Conservation (phyloP, 2,888 invertebrate genomes). For the Polietes domitor region DNA sequence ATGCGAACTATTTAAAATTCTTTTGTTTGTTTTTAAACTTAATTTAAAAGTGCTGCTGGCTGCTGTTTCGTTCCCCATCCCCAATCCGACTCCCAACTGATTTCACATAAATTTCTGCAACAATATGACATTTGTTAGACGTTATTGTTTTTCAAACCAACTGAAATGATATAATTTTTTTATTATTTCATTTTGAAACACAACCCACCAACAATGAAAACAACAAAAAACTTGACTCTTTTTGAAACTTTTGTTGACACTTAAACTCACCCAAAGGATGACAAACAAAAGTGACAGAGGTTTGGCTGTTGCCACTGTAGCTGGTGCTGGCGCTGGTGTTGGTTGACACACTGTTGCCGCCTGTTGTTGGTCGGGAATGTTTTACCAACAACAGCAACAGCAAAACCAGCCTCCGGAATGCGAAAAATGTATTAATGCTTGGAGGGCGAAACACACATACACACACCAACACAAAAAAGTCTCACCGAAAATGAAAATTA, state of each 20-base stretch:
- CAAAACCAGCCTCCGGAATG: slow-evolving; percentile 6
- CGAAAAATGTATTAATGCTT: slow-evolving; percentile 38
- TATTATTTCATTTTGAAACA: slow-evolving; percentile 36
- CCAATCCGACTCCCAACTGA: not conserved
- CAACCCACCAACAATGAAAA: not conserved
- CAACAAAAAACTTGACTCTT: slow-evolving; percentile 28
- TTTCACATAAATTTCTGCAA: slow-evolving; percentile 31
- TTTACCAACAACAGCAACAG: slow-evolving; percentile 11
- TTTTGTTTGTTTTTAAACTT: not conserved
- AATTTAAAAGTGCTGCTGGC: slow-evolving; percentile 8
- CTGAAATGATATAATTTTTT: slow-evolving; percentile 35
- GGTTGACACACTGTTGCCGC: not conserved
- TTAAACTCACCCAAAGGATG: slow-evolving; percentile 46
- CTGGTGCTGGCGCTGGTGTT: slow-evolving; percentile 35
- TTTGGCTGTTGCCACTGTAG: slow-evolving; percentile 9
- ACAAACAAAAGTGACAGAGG: slow-evolving; percentile 49
- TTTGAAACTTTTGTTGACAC: slow-evolving; percentile 46
- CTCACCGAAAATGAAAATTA: slow-evolving; percentile 56
- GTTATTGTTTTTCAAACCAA: slow-evolving; percentile 41
- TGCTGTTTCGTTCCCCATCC: not conserved
- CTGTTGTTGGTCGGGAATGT: slow-evolving; percentile 41
- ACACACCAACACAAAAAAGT: slow-evolving; percentile 3
- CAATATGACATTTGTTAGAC: slow-evolving; percentile 50
- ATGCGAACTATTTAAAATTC: too few relatives aligned
- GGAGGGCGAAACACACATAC: slow-evolving; percentile 20